Evolutionary conservation across 2,888 invertebrate genomes (phyloP).

Genomic region (Diaphora mendica): DNA sequence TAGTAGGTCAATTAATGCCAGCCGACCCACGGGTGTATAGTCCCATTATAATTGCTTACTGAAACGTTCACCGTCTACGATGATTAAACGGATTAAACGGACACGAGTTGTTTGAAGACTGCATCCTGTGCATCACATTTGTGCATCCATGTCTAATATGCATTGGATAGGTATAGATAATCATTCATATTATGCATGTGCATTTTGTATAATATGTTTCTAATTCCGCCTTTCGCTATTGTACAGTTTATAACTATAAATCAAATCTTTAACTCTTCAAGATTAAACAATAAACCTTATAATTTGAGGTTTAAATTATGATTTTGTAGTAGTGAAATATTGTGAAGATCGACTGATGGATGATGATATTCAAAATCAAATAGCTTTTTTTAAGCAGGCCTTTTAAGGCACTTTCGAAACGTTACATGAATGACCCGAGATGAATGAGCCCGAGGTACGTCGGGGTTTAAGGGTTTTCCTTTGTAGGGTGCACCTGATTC

Average conservation of each 20-base stretch:
- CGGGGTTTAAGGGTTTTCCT: too few relatives aligned
- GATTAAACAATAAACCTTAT: not conserved
- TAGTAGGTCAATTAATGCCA: slow-evolving; percentile 13
- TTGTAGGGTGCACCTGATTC: too few relatives aligned
- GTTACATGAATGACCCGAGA: too few relatives aligned
- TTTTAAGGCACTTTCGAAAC: too few relatives aligned
- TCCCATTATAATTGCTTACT: slow-evolving; percentile 11
- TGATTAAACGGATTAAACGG: not conserved
- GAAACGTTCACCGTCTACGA: slow-evolving; percentile 3
- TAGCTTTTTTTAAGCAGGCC: too few relatives aligned
- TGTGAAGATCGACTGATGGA: not conserved
- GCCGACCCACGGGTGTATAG: not conserved
- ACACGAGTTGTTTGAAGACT: not conserved
- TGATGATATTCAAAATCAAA: too few relatives aligned
- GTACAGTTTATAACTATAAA: not conserved
- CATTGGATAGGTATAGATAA: not conserved
- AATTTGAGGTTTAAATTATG: not conserved
- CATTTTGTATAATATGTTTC: not conserved
- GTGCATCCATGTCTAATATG: not conserved
- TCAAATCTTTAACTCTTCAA: not conserved
- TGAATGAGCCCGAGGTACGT: too few relatives aligned
- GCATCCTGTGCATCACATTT: not conserved
- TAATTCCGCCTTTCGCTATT: not conserved
- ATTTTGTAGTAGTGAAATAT: not conserved
- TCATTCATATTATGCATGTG: too few relatives aligned